Evolutionary conservation across 2,113 vertebrate species (phyloP), one percentile per base, ranked within the genome.

Genomic region (Rhinoderma darwinii): DNA sequence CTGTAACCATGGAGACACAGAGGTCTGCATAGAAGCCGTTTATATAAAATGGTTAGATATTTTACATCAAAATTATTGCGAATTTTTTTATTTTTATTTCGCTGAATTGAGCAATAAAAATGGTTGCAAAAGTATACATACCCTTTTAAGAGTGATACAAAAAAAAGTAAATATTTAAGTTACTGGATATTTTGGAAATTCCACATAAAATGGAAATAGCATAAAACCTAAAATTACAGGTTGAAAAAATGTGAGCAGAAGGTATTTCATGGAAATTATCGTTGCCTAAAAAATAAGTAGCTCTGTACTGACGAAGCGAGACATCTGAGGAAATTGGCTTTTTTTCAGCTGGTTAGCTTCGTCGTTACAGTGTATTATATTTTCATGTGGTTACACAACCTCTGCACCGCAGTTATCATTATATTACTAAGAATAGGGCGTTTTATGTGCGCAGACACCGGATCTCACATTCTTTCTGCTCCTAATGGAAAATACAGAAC

Each of bases 401-500:
- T 43, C 39, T 63, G 41, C 51, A 7, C 39, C 35, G 5, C 11
- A 83, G 32, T 17, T 32, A 51, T 72, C 66, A 73, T 73, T 72
- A 32, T 72, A 25, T 50, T 83, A 30, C 63, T 35, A 32, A 70
- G 61, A 44, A 70, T 9, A 50, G 43, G 81, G 81, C 27, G 61
- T 47, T 25, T 50, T 27, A 22, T 17, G 35, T 39, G 25, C 51
- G 30, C 7, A 54, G 39, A 70, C 35, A 83, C 41, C 43, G 27
- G 66, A 50, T 7, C n/a, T 44, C 30, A 44, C 61, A 83, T 83
- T 83, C 81, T 68, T 83, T 68, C 44, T 50, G 22, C 61, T 70
- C n/a, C 44, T 83, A 70, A 83, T 70, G 81, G 30, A 70, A 70
- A 83, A 70, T 70, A 30, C 81, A 83, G 81, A 30, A 70, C 44